Evolutionary conservation across 2,797 vertebrate species (phyloP).

Genomic region (Malurus leucopterus): DNA sequence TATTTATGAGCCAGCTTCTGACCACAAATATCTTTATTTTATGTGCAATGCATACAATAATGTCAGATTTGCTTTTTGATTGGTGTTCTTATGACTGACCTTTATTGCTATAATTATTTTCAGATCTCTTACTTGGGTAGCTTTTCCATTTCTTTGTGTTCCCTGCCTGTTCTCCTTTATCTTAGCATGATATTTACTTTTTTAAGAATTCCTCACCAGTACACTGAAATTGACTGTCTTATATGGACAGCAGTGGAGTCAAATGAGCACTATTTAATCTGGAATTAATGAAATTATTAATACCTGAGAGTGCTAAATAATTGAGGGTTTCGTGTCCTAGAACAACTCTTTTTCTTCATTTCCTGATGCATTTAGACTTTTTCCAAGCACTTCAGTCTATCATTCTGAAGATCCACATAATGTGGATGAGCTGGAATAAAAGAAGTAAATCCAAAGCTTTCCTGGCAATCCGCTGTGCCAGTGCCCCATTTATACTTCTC

Average conservation of each 20-base stretch:
- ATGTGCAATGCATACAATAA: accelerated
- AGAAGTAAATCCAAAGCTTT: neutral
- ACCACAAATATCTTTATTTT: neutral
- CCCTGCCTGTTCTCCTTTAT: neutral
- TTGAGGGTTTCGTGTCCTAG: neutral
- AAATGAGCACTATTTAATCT: neutral
- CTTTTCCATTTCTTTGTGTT: neutral
- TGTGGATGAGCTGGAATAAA: neutral
- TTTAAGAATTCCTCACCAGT: neutral
- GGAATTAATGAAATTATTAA: slow-evolving; percentile 11
- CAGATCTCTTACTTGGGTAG: neutral
- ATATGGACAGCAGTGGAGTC: neutral
- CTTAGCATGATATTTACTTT: neutral
- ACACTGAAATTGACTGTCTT: neutral
- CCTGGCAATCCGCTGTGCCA: neutral
- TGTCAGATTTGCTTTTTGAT: neutral
- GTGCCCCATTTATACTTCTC: neutral
- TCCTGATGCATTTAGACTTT: neutral
- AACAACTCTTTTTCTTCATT: neutral
- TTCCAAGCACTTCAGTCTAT: neutral
- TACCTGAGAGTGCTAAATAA: neutral
- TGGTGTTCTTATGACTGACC: neutral
- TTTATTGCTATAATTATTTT: neutral
- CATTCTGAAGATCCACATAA: neutral
- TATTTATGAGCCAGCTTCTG: neutral